Percentiles rank a stretch among this genome's conserved stretches.
Conservation (phyloP, 2,888 invertebrate species). For the Nebria salina region DNA sequence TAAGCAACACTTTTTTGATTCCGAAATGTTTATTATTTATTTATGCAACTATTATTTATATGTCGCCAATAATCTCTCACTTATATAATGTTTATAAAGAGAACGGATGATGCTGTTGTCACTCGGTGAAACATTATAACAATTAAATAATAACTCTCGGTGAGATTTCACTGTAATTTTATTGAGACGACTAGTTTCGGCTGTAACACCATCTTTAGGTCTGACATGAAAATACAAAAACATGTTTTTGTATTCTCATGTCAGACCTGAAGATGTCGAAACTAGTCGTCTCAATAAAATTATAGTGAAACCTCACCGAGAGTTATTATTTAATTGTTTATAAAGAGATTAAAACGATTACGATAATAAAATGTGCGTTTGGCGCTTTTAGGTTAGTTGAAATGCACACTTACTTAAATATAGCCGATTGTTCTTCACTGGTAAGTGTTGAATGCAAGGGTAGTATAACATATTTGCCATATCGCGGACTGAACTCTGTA, state of each 20-base stretch:
- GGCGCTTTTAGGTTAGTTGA: not conserved
- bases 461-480: constrained; percentile 76
- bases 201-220: not conserved
- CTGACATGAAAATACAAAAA: not conserved
- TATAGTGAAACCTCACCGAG: too few species aligned
- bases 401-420: constrained; percentile 66
- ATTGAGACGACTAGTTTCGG: too few species aligned
- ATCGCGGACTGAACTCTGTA: constrained; percentile 70
- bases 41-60: too few species aligned
- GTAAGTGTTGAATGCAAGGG: constrained; percentile 88
- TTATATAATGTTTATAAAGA: too few species aligned
- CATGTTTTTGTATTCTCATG: too few species aligned
- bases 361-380: not conserved
- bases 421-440: constrained; percentile 82
- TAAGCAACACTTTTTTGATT: not conserved
- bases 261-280: too few species aligned
- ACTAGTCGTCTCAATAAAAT: too few species aligned
- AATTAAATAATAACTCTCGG: too few species aligned
- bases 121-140: not conserved
- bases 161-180: too few species aligned
- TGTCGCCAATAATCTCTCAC: too few species aligned
- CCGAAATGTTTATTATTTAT: too few species aligned
- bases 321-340: not conserved
- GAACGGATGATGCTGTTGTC: too few species aligned
- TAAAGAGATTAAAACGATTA: not conserved